Evolutionary conservation across 2,888 invertebrate genomes (phyloP), one percentile per base, ranked within the genome.

Genomic region (Lasioglossum figueresi): DNA sequence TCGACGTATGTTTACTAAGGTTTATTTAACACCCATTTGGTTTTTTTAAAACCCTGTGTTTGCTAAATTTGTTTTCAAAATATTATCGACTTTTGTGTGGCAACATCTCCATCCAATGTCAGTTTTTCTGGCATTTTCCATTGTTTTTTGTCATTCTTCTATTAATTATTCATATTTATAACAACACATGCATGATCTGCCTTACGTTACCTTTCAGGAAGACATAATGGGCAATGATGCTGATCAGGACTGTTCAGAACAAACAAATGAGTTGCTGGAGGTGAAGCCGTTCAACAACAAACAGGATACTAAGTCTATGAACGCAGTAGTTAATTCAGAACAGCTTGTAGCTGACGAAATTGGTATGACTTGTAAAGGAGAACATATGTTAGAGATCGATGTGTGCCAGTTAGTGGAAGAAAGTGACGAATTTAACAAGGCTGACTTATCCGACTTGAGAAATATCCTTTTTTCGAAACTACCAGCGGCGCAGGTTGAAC

Each of bases 381-480:
- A 86, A 12, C 80, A 87, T 40, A 12, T 80, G 8, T 52, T 78
- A 43, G 85, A 85, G 37, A 70, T 87, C 19, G 82, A 90, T 43
- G 31, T 86, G 45, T 80, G 84, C 10, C 70, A 85, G 4, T 52
- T 88, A 2, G 45, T 85, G 8, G 81, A 82, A 70, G 88, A 71
- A 43, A 80, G 75, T 45, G 63, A 34, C 0, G 81, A 72, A 10
- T 78, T 82, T 19, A 48, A 68, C 2, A 88, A 83, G 8, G 70
- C 70, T 31, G 84, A 82, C 4, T 37, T 78, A 19, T 77, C 84
- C 0, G 76, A 63, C n/a, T 63, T 86, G 6, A 76, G 71, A 27
- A 63, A 80, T 31, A 78, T 90, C 40, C 63, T 88, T 2, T 75
- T 87, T 45, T 83, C 87, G 4, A 84, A 91, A 76, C 8, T 81